Evolutionary conservation across 2,113 vertebrate species (phyloP), one percentile per base, ranked within the genome.

Genomic region (Dasypus novemcinctus): DNA sequence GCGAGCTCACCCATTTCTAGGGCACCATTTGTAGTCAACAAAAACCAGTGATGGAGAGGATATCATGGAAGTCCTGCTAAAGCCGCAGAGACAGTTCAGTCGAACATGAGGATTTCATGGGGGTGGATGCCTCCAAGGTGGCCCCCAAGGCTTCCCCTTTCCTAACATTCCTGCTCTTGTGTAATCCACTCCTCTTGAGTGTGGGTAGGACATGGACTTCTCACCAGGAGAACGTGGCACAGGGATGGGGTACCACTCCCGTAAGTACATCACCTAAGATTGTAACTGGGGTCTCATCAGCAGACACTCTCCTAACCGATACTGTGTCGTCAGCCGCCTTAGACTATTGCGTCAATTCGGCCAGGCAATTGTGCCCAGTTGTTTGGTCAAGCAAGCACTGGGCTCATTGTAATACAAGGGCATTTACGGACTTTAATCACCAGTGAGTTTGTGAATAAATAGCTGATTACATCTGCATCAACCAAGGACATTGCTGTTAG

Each of bases 191-290:
- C 68, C 68, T 21, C 2, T 2, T 41, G 36, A 72, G 69, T 72
- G 12, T 25, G 20, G n/a, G 20, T 8, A 38, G 20, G 68, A 69
- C 17, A n/a, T 21, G 18, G 18, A 6, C 18, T 64, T 52, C 31
- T 49, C 41, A 43, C 2, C 27, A 43, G 31, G 4, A 52, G 8
- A 4, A 17, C 9, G 7, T 11, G 18, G 66, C 46, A 4, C 69
- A 27, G 2, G 2, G 0, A 0, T 7, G 20, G 52, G 13, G 43
- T 4, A 12, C 36, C 9, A 4, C 15, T 5, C 36, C 43, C 10
- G 3, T 13, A 23, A 14, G 7, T 25, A 43, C 1, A 6, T 11
- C 18, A 5, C 54, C 0, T 12, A n/a, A 27, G n/a, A 29, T 6
- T 36, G 25, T 11, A 71, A 20, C 8, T 38, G 38, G 25, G 1